phyloP scores from a whole-genome alignment of 2,888 invertebrate genomes.

The Drosophila merina region DNA sequence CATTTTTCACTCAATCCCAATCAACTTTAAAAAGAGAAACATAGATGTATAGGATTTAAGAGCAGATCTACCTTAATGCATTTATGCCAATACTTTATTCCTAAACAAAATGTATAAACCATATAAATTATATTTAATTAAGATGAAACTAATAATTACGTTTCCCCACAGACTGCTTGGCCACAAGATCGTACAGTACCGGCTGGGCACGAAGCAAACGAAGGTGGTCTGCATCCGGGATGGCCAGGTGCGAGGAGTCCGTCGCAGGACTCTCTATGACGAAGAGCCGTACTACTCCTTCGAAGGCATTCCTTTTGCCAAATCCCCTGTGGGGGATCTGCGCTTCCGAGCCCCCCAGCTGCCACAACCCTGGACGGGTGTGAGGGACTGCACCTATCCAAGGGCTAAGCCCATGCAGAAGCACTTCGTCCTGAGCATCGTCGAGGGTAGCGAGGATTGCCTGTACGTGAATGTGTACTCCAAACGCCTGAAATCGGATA shows the following conservation, averaged over 20 bases:
- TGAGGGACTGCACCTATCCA: conserved; percentile 82
- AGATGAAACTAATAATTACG: background rate
- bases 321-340: conserved; percentile 84
- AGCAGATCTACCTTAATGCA: too few species aligned
- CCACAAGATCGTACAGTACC: conserved; percentile 75
- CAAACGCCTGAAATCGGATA: conserved; percentile 67
- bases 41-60: too few species aligned
- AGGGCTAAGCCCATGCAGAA: conserved; percentile 76
- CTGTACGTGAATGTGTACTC: conserved; percentile 84
- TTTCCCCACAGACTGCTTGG: conserved; percentile 55
- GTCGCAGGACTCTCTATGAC: conserved; percentile 71
- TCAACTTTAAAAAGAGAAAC: background rate
- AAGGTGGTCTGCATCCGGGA: conserved; percentile 63
- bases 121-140: background rate
- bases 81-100: too few species aligned
- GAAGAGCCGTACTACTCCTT: conserved; percentile 67
- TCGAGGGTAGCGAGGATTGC: conserved; percentile 85
- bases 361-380: conserved; percentile 82
- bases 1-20: background rate
- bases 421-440: conserved; percentile 70
- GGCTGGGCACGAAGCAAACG: conserved; percentile 71
- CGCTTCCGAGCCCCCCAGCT: conserved; percentile 83
- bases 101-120: background rate
- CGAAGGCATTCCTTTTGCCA: conserved; percentile 76
- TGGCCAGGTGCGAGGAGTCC: conserved; percentile 76